A percentile compares a stretch with the other conserved stretches of the same genome.
Conservation (phyloP, 2,113 vertebrate genomes). For the Merops nubicus region DNA sequence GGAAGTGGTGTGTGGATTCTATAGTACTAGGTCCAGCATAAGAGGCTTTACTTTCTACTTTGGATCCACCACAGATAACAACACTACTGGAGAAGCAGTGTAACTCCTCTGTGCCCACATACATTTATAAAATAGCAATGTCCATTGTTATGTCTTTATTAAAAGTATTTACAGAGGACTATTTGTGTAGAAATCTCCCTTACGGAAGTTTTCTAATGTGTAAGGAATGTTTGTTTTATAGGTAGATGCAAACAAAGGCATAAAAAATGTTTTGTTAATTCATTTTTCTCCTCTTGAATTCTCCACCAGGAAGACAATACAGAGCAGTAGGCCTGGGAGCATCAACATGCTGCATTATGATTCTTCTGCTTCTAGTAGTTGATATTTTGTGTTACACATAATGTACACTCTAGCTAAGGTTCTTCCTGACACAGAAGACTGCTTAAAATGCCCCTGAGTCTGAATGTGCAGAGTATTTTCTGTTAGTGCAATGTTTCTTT, state of each 20-base stretch:
- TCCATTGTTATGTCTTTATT: neutral
- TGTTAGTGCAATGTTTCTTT: neutral
- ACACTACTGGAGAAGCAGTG: neutral
- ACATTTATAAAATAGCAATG: neutral
- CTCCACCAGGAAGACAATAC: neutral
- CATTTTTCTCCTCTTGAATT: neutral
- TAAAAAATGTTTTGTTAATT: neutral
- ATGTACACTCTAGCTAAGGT: neutral
- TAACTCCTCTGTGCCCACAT: neutral
- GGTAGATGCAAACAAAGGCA: neutral
- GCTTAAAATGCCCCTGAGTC: neutral
- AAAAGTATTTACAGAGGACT: neutral
- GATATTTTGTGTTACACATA: neutral
- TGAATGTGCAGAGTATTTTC: neutral
- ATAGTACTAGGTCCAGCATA: neutral
- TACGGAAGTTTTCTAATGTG: neutral
- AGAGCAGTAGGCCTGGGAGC: neutral
- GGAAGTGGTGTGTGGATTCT: neutral
- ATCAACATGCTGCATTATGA: neutral
- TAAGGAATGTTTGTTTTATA: neutral
- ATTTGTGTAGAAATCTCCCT: neutral
- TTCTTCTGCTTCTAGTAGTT: neutral
- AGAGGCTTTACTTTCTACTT: neutral
- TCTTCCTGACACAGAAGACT: neutral
- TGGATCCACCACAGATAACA: rapidly evolving